Base-by-base conservation (phyloP, 2,888 invertebrate genomes). In the Didymodactylos carnosus region DNA sequence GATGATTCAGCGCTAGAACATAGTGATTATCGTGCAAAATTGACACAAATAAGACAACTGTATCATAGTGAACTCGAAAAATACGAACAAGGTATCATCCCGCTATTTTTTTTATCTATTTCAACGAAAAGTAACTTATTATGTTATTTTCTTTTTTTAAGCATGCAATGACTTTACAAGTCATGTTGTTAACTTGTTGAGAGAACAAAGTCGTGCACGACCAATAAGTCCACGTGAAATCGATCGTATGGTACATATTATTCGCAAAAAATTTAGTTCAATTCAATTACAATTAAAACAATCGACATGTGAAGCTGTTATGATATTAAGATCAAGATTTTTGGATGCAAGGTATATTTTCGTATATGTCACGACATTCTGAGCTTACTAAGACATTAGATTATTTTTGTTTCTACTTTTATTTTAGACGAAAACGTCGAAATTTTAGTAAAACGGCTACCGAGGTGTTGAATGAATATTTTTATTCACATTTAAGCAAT, bases 401-500 rank as follows among this genome's bases (percentile, higher is more conserved):
- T 29, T 29, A 10, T 29, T 49, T 29, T 29, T 11, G 4, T 27
- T 3, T 10, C 1, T 62, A 29, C 1, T 53, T 27, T 35, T 62
- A 35, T 8, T 35, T 1, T 35, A 62, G 62, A 80, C 81, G 83
- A 86, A 98, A 98, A 85, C 89, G 97, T 79, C 89, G 97, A 80
- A 98, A 98, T 86, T 98, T 98, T 86, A 95, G 94, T 88, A 98
- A 98, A 87, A 95, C 97, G 85, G 97, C 97, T 74, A 97, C 97
- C 39, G 97, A 98, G 87, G 93, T 97, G 80, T 88, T 98, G 79
- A 98, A 98, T 86, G 97, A 98, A 86, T 98, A 98, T 85, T 98
- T 98, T 86, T 98, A 98, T 86, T 95, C 95, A 80, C 97, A 98
- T 86, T 88, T 98, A 81, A 94, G 93, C 83, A 99, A 98, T 87